These are phyloP conservation scores for Apostichopus parvimensis DNA, from an alignment of 35 echinoderm and acorn worm genomes.

Conservation along the genomic window DNA sequence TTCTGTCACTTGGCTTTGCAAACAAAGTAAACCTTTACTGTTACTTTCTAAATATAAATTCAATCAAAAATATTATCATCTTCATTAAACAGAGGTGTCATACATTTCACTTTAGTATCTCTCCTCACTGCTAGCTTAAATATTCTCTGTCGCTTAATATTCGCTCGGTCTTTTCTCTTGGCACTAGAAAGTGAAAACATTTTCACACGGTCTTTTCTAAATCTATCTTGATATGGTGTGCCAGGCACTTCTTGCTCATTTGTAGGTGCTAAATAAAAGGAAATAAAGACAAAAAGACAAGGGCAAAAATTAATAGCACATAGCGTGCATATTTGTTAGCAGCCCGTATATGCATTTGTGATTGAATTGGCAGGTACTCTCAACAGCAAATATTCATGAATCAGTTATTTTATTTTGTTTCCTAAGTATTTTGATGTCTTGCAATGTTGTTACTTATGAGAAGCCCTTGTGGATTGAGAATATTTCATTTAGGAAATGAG, in stretches of 20 bases:
- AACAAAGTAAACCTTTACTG: no score
- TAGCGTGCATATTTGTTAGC: no score
- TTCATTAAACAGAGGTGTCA: not conserved
- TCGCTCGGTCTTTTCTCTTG: not conserved
- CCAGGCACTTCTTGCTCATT: not conserved
- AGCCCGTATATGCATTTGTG: no score
- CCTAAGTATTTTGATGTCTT: no score
- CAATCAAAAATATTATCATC: slow-evolving; percentile 24
- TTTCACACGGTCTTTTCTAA: no score
- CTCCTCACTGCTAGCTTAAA: not conserved
- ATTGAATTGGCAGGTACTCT: no score
- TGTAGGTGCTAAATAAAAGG: not conserved
- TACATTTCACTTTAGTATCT: not conserved
- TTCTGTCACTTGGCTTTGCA: no score
- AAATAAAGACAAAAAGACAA: not conserved
- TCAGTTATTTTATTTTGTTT: no score
- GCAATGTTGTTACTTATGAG: no score
- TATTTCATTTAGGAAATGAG: no score
- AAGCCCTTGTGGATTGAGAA: no score
- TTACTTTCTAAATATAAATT: not conserved
- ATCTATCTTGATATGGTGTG: not conserved
- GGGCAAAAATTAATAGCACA: not conserved
- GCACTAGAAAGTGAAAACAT: not conserved
- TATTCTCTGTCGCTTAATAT: slow-evolving; percentile 10
- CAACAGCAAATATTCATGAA: not conserved